Evolutionary conservation across 2,113 vertebrate genomes (phyloP), one percentile per base, ranked within the genome.

Genomic region (Salminus brasiliensis): DNA sequence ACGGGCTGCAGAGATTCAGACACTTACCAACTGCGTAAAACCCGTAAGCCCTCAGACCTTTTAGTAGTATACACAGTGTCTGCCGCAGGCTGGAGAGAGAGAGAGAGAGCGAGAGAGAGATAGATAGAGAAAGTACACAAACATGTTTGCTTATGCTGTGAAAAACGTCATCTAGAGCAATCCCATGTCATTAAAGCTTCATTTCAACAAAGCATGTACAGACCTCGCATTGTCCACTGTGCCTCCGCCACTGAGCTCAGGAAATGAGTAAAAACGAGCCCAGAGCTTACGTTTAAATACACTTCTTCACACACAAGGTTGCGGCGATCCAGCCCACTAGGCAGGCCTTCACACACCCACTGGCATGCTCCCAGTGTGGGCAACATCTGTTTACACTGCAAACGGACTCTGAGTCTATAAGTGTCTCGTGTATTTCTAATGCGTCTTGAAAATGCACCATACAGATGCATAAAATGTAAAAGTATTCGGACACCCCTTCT

Each of bases 271-370:
- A 0, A 18, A 0, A 7, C 10, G 57, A 36, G 18, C 27, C 4
- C 34, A 11, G 27, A 2, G 16, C 55, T 52, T 23, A 0, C n/a
- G 67, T 57, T 83, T 71, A 83, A 75, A 83, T 72, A 79, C 57
- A 47, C 27, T 27, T 70, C 70, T 49, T 53, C 43, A 53, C 55
- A 47, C n/a, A 53, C 55, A 47, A 29, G 13, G 10, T 52, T 36
- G 66, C 43, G 15, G 23, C 7, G 11, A 68, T 41, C 34, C 74
- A 30, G 23, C 81, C 69, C 49, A 60, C 60, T 68, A 59, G 70
- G 69, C 49, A 55, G 57, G n/a, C 27, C 7, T 15, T 60, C 41
- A 43, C 68, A 74, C 60, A 45, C 18, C 8, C 39, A 36, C 29
- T 67, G 29, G 68, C 53, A 29, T 13, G 49, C 49, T 53, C 21